A percentile compares a stretch with the other conserved stretches of the same genome.
Conservation (phyloP, 2,888 invertebrate species). For the Tiphia femorata region DNA sequence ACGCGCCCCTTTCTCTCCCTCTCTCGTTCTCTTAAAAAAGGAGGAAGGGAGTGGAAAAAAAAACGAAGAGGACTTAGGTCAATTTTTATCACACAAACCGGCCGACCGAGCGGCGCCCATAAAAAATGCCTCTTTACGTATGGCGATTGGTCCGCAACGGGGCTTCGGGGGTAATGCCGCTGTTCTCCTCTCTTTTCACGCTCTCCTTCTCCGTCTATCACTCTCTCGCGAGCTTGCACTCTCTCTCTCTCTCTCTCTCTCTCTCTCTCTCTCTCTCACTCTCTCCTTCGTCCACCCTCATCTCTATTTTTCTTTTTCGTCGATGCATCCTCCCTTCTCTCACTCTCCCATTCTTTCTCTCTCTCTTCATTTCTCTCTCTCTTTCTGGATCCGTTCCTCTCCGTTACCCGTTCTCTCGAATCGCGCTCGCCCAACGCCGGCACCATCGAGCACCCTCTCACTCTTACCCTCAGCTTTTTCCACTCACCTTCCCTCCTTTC, state of each 20-base stretch:
- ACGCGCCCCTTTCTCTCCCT: conserved; percentile 23
- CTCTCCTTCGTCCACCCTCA: neutral
- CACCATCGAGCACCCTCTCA: neutral
- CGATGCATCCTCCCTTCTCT: too few species aligned
- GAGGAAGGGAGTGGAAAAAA: conserved; percentile 43
- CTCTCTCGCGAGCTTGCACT: neutral
- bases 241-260: neutral
- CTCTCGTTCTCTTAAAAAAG: too few species aligned
- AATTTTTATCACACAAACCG: conserved; percentile 69
- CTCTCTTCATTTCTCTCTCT: conserved; percentile 26
- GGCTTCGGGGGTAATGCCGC: conserved; percentile 67
- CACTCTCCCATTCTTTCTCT: conserved; percentile 32
- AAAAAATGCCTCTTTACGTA: conserved; percentile 70
- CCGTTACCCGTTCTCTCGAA: too few species aligned
- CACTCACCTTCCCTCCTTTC: neutral
- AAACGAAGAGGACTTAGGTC: conserved; percentile 65
- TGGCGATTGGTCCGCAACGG: conserved; percentile 68
- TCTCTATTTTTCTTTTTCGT: neutral
- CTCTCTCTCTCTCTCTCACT: neutral
- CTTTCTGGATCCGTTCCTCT: too few species aligned
- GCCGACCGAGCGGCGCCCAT: conserved; percentile 66
- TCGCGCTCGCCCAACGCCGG: too few species aligned
- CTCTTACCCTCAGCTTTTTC: neutral
- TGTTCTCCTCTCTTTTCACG: conserved; percentile 36
- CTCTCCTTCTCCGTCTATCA: neutral